Conservation (phyloP, 37 sponge, comb jelly and placozoan species). For the Beroe ovata region DNA sequence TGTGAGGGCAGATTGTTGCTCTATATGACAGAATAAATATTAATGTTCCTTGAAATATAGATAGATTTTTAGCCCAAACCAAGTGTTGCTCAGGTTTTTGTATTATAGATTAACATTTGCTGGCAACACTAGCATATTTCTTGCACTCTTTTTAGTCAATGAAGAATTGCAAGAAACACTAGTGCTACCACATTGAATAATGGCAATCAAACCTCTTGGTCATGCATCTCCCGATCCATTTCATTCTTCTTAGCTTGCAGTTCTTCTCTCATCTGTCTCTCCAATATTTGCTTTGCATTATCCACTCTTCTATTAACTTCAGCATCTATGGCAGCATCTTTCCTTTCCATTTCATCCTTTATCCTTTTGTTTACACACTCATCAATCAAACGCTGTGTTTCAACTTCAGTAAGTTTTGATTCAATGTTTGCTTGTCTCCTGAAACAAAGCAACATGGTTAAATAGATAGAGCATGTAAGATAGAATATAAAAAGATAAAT, state of each 20-base stretch:
- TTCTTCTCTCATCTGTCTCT: constrained; percentile 44
- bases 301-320: constrained; percentile 47
- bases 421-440: constrained; percentile 65
- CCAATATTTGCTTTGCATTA: constrained; percentile 47
- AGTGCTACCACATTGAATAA: neutral
- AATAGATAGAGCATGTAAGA: neutral
- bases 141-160: too few species aligned
- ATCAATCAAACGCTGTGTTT: constrained; percentile 52
- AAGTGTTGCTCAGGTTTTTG: too few species aligned
- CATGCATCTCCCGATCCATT: constrained; percentile 32
- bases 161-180: neutral
- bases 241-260: constrained; percentile 58
- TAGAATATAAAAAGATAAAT: neutral
- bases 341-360: constrained; percentile 49
- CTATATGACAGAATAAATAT: too few species aligned
- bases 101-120: too few species aligned
- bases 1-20: too few species aligned
- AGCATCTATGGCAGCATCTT: constrained; percentile 51
- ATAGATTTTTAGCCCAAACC: too few species aligned
- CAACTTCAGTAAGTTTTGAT: constrained; percentile 43
- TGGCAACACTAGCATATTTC: too few species aligned
- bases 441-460: neutral
- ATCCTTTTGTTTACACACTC: constrained; percentile 62
- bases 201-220: constrained; percentile 29
- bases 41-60: too few species aligned